These are phyloP conservation scores for Agrotis clavis DNA, from an alignment of 2,888 invertebrate genomes.

Conservation along the genomic window DNA sequence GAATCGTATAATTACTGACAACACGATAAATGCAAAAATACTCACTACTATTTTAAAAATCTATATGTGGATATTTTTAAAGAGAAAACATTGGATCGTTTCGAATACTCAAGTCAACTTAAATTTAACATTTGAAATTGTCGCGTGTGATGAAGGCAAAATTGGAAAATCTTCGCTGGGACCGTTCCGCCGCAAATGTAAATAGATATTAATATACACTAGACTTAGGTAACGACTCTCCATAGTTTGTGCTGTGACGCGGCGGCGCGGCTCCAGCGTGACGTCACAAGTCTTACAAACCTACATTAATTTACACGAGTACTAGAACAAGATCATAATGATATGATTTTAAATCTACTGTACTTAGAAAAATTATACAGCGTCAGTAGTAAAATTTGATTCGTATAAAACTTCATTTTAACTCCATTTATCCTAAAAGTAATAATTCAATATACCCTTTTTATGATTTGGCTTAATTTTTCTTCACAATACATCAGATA, in stretches of 20 bases:
- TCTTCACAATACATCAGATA: conserved; percentile 82
- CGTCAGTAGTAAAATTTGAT: conserved; percentile 87
- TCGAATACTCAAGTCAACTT: conserved; percentile 61
- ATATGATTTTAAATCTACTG: conserved; percentile 88
- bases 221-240: conserved; percentile 63
- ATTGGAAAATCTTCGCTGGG: conserved; percentile 61
- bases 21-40: conserved; percentile 77
- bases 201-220: conserved; percentile 55
- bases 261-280: conserved; percentile 63
- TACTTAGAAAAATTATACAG: conserved; percentile 88
- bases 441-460: conserved; percentile 89
- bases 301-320: conserved; percentile 81
- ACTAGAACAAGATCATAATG: conserved; percentile 81
- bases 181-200: conserved; percentile 44
- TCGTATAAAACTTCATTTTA: conserved; percentile 87
- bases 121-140: conserved; percentile 62
- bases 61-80: conserved; percentile 54
- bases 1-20: conserved; percentile 62
- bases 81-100: conserved; percentile 52
- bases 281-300: conserved; percentile 72
- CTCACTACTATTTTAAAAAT: conserved; percentile 64
- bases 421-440: conserved; percentile 87
- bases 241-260: conserved; percentile 69
- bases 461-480: conserved; percentile 88
- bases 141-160: conserved; percentile 69